Percentiles rank a stretch among this genome's conserved stretches.
phyloP scores from a whole-genome alignment of 2,113 vertebrate species.

The Montifringilla adamsi region DNA sequence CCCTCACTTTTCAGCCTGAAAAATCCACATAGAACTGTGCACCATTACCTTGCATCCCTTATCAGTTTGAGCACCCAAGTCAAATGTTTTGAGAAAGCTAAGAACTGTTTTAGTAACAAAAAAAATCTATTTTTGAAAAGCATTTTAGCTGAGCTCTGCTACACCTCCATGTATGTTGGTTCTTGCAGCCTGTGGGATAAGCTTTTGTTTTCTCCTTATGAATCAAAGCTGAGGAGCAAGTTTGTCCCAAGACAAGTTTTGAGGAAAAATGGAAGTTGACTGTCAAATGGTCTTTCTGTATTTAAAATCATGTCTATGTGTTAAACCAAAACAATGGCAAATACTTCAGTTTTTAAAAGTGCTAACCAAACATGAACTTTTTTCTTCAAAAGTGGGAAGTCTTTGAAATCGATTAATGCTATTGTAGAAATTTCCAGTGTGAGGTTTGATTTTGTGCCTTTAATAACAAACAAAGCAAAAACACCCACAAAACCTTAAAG shows the following conservation, averaged over 20 bases:
- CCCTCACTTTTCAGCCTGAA: background rate
- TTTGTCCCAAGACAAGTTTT: background rate
- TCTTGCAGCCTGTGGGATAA: background rate
- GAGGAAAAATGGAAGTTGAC: background rate
- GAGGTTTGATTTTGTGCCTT: background rate
- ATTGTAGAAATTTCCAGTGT: background rate
- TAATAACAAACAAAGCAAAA: background rate
- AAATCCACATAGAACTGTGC: background rate
- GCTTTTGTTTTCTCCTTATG: background rate
- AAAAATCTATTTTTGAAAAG: background rate
- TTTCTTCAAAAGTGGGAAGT: background rate
- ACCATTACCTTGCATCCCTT: background rate
- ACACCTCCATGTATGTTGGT: accelerated
- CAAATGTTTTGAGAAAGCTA: background rate
- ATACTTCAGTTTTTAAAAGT: background rate
- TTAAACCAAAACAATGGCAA: background rate
- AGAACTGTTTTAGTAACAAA: background rate
- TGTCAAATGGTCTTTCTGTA: background rate
- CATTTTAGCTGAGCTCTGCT: background rate
- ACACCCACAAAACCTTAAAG: background rate
- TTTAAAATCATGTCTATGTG: background rate
- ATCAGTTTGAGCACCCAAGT: background rate
- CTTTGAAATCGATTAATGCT: background rate
- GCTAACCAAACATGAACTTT: background rate
- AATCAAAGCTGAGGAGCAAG: background rate